Percentiles rank a stretch among this genome's conserved stretches.
phyloP scores from a whole-genome alignment of 1,140 invertebrate species.

The Linepithema humile region DNA sequence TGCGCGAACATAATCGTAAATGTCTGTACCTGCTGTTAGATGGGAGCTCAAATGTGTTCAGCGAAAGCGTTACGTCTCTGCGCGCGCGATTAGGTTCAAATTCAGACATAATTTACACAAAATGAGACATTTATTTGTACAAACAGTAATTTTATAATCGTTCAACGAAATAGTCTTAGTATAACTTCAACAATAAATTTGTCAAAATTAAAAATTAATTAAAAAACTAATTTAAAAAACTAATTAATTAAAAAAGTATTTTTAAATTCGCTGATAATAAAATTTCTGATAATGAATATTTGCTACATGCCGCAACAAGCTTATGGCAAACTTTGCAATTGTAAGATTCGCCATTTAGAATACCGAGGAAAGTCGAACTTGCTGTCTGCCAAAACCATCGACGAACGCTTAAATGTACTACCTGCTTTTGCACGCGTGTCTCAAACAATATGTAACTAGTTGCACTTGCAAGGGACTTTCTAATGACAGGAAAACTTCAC shows the following conservation, averaged over 20 bases:
- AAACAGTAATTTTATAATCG: background rate
- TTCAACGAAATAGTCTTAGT: background rate
- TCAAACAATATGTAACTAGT: slow-evolving; percentile 50
- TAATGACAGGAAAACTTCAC: slow-evolving; percentile 30
- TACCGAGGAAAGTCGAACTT: slow-evolving; percentile 35
- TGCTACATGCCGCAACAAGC: slow-evolving; percentile 16
- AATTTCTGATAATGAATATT: slow-evolving; percentile 39
- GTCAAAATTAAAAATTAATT: background rate
- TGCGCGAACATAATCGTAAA: slow-evolving; percentile 3
- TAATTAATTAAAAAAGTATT: too few species aligned
- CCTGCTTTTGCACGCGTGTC: slow-evolving; percentile 26
- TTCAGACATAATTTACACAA: background rate
- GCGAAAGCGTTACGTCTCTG: background rate
- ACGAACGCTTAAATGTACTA: slow-evolving; percentile 32
- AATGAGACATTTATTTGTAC: slow-evolving; percentile 18
- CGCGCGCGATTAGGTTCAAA: background rate
- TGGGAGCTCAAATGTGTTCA: slow-evolving; percentile 14
- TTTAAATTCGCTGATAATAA: background rate
- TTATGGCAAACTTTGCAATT: slow-evolving; percentile 16
- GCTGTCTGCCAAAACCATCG: slow-evolving; percentile 37
- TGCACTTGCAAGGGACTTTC: slow-evolving; percentile 13
- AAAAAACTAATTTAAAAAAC: too few species aligned
- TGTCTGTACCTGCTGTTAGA: background rate
- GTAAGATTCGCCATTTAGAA: slow-evolving; percentile 26
- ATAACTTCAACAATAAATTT: too few species aligned